These are phyloP conservation scores for Spermophilus dauricus DNA, from an alignment of 2,113 vertebrate species.

Conservation along the genomic window DNA sequence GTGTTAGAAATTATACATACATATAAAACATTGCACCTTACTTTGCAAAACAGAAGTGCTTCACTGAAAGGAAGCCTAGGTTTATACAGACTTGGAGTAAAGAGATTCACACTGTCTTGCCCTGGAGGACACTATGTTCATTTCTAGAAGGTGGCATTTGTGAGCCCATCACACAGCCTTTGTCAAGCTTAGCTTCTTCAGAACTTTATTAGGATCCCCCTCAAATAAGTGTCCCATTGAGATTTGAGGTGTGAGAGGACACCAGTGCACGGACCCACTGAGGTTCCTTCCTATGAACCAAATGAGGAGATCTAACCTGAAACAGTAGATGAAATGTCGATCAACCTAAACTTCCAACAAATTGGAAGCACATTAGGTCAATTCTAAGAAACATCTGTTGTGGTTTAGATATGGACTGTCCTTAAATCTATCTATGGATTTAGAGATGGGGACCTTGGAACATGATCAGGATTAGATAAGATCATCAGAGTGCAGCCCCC, in stretches of 20 bases:
- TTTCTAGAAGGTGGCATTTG: neutral
- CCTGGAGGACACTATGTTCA: neutral
- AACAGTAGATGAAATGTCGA: neutral
- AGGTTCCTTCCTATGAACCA: neutral
- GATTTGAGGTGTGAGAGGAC: neutral
- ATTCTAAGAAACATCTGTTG: neutral
- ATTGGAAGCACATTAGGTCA: neutral
- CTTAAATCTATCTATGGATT: neutral
- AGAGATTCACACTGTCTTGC: neutral
- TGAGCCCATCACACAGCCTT: neutral
- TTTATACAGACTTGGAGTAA: neutral
- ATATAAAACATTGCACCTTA: neutral
- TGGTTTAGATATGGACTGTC: neutral
- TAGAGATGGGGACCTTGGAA: neutral
- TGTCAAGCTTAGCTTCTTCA: neutral
- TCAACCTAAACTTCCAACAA: neutral
- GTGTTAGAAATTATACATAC: neutral
- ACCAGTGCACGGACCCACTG: neutral
- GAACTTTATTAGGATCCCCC: neutral
- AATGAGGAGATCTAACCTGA: neutral
- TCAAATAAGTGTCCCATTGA: neutral
- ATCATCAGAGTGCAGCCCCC: neutral
- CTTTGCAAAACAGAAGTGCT: conserved; percentile 29
- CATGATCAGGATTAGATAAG: neutral
- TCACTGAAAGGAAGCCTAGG: conserved; percentile 14